Percentiles rank a stretch among this genome's conserved stretches.
These are phyloP conservation scores for Potorous gilbertii DNA, from an alignment of 2,797 vertebrate species.

Conservation along the genomic window DNA sequence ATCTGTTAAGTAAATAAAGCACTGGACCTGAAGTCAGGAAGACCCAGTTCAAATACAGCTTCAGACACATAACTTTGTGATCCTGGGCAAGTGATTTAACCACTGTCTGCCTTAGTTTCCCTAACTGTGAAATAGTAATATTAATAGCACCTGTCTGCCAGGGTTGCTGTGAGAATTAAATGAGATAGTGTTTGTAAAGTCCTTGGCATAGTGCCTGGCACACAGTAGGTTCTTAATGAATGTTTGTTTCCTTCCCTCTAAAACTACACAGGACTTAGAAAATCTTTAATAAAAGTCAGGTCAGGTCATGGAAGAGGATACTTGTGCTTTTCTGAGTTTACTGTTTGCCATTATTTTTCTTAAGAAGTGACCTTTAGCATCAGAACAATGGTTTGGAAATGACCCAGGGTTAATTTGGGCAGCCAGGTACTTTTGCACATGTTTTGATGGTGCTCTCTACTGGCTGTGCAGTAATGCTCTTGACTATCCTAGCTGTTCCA, in stretches of 20 bases:
- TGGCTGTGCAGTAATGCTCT: slow-evolving; percentile 28
- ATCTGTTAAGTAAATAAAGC: slow-evolving; percentile 36
- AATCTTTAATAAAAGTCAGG: slow-evolving; percentile 21
- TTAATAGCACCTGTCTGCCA: neutral
- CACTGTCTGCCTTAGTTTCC: neutral
- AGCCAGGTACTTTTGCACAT: slow-evolving; percentile 45
- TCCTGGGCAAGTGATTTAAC: neutral
- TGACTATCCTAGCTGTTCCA: slow-evolving; percentile 49
- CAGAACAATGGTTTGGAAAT: slow-evolving; percentile 42
- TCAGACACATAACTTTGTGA: neutral
- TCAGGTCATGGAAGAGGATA: neutral
- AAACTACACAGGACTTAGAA: neutral
- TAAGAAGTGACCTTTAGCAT: slow-evolving; percentile 42
- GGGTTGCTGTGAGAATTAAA: neutral
- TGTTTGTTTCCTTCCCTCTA: too few species aligned
- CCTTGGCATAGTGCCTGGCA: neutral
- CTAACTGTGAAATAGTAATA: neutral
- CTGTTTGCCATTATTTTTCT: slow-evolving; percentile 54
- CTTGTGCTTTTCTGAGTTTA: slow-evolving; percentile 41
- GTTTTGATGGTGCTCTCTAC: slow-evolving; percentile 29
- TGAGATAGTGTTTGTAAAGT: neutral
- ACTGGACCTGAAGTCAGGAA: neutral
- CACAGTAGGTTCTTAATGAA: too few species aligned
- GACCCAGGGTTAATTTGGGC: slow-evolving; percentile 43
- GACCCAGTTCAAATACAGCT: neutral